phyloP scores from a whole-genome alignment of 1,140 invertebrate genomes.

The Spodoptera litura region DNA sequence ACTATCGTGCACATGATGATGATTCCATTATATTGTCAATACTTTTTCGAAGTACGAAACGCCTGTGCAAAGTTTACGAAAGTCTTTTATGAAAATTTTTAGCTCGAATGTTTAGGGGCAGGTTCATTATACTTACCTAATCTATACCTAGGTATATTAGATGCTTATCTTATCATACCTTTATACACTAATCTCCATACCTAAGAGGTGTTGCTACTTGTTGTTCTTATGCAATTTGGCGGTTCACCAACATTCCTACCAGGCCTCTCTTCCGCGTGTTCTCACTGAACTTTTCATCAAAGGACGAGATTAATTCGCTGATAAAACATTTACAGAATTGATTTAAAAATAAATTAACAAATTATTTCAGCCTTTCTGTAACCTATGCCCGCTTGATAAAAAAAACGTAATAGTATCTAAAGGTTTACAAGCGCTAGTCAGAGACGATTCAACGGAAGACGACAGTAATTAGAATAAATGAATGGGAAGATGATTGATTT shows the following conservation, averaged over 20 bases:
- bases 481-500: conserved; percentile 30
- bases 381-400: not conserved
- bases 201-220: too few species aligned
- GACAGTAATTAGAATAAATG: conserved; percentile 29
- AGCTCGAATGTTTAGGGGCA: too few species aligned
- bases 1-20: not conserved
- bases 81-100: too few species aligned
- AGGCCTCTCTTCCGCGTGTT: conserved; percentile 14
- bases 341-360: not conserved
- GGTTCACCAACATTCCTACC: conserved; percentile 24
- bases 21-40: too few species aligned
- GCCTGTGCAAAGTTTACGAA: too few species aligned
- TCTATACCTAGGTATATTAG: too few species aligned
- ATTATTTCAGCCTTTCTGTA: not conserved
- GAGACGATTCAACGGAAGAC: conserved; percentile 9
- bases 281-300: not conserved
- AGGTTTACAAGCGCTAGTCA: not conserved
- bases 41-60: too few species aligned
- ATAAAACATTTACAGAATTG: not conserved
- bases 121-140: too few species aligned
- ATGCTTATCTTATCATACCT: too few species aligned
- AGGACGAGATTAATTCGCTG: not conserved
- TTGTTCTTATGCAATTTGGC: conserved; percentile 4
- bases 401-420: not conserved
- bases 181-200: not conserved